Percentiles rank a stretch among this genome's conserved stretches.
Evolutionary conservation across 1,140 invertebrate species (phyloP).

Genomic region (Scaptomyza graminum): DNA sequence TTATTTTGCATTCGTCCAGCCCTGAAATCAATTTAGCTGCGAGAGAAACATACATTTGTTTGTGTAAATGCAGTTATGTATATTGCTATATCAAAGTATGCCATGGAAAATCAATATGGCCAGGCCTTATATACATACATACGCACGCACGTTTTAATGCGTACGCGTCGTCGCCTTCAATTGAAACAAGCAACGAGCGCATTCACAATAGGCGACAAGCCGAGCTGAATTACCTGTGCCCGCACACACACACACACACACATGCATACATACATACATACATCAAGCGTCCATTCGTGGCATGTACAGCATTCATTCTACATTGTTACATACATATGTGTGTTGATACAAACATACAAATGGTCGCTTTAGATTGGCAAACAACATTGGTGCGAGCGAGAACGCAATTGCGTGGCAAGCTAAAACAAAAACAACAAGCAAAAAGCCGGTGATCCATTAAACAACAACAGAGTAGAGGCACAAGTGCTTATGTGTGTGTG

Average conservation of each 20-base stretch:
- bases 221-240: constrained; percentile 58
- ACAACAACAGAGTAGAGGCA: constrained; percentile 45
- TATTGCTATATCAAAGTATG: constrained; percentile 43
- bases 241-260: constrained; percentile 25
- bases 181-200: constrained; percentile 39
- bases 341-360: constrained; percentile 9
- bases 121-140: constrained; percentile 41
- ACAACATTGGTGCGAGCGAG: constrained; percentile 51
- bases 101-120: constrained; percentile 60
- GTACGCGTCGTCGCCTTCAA: constrained; percentile 55
- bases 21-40: constrained; percentile 56
- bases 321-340: constrained; percentile 21
- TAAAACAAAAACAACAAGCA: constrained; percentile 76
- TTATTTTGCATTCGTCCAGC: constrained; percentile 52
- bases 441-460: constrained; percentile 81
- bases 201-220: constrained; percentile 58
- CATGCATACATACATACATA: constrained; percentile 16
- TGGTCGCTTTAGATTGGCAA: constrained; percentile 38
- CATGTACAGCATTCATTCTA: constrained; percentile 56
- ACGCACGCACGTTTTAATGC: constrained; percentile 56
- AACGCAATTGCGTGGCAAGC: constrained; percentile 41
- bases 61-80: constrained; percentile 21
- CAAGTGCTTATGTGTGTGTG: constrained; percentile 25
- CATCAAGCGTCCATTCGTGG: constrained; percentile 26
- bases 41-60: constrained; percentile 47